Evolutionary conservation across 2,888 invertebrate genomes (phyloP).

Genomic region (Phaedon cochleariae): DNA sequence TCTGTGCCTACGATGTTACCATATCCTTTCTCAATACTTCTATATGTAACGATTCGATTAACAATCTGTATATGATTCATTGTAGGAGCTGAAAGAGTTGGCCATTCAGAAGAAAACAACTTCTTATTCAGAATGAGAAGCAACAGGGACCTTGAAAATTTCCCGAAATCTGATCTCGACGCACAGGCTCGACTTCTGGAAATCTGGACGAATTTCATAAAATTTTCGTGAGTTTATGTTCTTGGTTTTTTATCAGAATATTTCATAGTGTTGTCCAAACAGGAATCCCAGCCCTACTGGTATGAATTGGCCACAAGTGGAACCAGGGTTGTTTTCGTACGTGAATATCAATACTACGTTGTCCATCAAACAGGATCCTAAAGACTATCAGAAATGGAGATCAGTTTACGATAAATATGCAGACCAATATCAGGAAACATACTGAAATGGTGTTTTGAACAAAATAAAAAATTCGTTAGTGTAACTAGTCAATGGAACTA

Average conservation of each 20-base stretch:
- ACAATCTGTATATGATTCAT: too few species aligned
- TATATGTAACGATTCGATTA: too few species aligned
- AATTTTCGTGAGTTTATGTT: slow-evolving; percentile 6
- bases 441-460: background rate
- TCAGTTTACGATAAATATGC: slow-evolving; percentile 18
- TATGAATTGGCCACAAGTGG: slow-evolving; percentile 14
- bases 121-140: background rate
- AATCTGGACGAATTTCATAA: slow-evolving; percentile 20
- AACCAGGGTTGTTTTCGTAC: slow-evolving; percentile 4
- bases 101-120: slow-evolving; percentile 10
- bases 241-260: background rate
- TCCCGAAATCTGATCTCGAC: background rate
- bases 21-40: too few species aligned
- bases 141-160: background rate
- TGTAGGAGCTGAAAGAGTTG: slow-evolving; percentile 11
- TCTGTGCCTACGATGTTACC: too few species aligned
- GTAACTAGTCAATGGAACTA: too few species aligned
- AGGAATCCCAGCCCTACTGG: slow-evolving; percentile 16
- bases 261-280: background rate
- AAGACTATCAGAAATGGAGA: slow-evolving; percentile 9
- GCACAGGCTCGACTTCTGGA: background rate
- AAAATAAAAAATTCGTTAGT: too few species aligned
- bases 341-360: slow-evolving; percentile 12
- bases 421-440: slow-evolving; percentile 18
- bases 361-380: slow-evolving; percentile 1